Evolutionary conservation across 2,888 invertebrate species (phyloP).

Genomic region (Diaphora mendica): DNA sequence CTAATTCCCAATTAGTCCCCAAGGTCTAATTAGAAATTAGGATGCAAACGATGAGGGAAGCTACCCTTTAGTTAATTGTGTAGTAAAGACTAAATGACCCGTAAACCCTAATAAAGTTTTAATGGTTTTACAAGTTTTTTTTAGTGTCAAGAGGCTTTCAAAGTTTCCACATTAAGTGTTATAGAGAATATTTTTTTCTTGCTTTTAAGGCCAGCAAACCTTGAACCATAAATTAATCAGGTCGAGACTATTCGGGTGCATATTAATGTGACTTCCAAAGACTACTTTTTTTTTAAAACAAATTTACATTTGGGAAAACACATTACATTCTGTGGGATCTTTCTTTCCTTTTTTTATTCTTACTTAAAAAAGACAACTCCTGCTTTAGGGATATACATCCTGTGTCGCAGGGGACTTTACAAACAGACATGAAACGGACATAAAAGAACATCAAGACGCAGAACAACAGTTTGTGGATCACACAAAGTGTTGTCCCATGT

Average conservation of each 20-base stretch:
- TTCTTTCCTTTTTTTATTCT: too few relatives aligned
- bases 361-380: too few relatives aligned
- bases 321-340: too few relatives aligned
- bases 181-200: background rate
- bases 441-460: too few relatives aligned
- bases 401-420: too few relatives aligned
- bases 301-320: too few relatives aligned
- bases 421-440: too few relatives aligned
- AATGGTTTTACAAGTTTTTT: background rate
- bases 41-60: conserved; percentile 17
- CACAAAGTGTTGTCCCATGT: too few relatives aligned
- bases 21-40: conserved; percentile 35
- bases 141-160: background rate
- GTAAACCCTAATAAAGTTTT: conserved; percentile 20
- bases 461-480: too few relatives aligned
- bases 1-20: conserved; percentile 39
- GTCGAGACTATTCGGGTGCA: background rate
- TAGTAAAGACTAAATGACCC: conserved; percentile 19
- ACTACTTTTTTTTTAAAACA: background rate
- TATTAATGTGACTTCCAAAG: background rate
- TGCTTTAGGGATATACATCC: too few relatives aligned
- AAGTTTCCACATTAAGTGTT: background rate
- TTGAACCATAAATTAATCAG: background rate
- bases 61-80: conserved; percentile 20
- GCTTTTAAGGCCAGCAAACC: background rate